phyloP scores from a whole-genome alignment of 37 sponge, comb jelly and placozoan genomes.

The Mnemiopsis leidyi region DNA sequence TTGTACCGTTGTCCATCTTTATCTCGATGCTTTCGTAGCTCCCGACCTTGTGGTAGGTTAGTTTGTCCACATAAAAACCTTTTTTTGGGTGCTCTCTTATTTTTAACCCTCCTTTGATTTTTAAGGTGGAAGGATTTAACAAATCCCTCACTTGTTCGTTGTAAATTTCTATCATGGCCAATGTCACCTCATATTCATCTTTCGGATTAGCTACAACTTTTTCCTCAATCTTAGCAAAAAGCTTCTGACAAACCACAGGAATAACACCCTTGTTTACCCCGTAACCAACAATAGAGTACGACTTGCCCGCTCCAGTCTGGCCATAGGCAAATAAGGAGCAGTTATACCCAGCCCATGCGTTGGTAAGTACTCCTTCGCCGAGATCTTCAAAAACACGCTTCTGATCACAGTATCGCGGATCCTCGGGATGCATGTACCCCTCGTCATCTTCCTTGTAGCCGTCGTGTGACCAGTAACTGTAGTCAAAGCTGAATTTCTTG shows the following conservation, averaged over 20 bases:
- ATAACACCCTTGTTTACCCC: constrained; percentile 80
- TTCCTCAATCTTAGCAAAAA: constrained; percentile 70
- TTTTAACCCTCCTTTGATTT: constrained; percentile 74
- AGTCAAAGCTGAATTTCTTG: constrained; percentile 75
- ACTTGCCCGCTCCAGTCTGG: constrained; percentile 80
- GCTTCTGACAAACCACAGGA: constrained; percentile 77
- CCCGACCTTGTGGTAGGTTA: constrained; percentile 67
- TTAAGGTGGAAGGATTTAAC: constrained; percentile 47
- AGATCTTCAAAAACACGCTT: constrained; percentile 75
- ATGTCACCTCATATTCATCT: constrained; percentile 69
- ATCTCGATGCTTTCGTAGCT: constrained; percentile 73
- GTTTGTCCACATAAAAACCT: constrained; percentile 78
- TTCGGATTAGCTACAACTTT: constrained; percentile 48
- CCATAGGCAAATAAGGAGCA: constrained; percentile 84
- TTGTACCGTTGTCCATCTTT: constrained; percentile 72
- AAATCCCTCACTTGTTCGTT: constrained; percentile 79
- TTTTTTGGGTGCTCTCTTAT: constrained; percentile 72
- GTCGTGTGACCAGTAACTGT: constrained; percentile 80
- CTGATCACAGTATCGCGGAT: constrained; percentile 74
- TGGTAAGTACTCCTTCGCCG: constrained; percentile 76
- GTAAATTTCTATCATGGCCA: constrained; percentile 83
- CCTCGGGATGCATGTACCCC: constrained; percentile 70
- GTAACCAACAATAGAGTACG: constrained; percentile 79
- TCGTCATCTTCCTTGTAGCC: constrained; percentile 68
- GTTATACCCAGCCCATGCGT: constrained; percentile 83